These are phyloP conservation scores for Onychostoma macrolepis DNA, from an alignment of 2,113 vertebrate genomes.

Conservation along the genomic window DNA sequence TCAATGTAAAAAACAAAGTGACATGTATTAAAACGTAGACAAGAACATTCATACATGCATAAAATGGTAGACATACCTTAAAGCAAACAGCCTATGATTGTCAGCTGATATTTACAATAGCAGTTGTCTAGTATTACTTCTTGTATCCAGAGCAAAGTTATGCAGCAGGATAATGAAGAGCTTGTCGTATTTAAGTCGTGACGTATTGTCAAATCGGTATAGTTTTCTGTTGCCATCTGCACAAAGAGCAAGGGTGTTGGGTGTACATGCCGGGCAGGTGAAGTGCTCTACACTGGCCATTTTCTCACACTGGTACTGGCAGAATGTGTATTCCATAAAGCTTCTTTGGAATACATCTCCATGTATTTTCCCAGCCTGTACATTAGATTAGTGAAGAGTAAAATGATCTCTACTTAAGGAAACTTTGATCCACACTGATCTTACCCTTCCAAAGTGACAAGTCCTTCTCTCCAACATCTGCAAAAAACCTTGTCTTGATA, in stretches of 20 bases:
- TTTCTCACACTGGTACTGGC: not conserved
- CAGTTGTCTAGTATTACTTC: not conserved
- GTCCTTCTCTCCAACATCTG: not conserved
- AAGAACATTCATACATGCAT: not conserved
- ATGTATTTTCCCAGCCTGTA: slow-evolving; percentile 3
- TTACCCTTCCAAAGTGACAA: not conserved
- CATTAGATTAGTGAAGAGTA: not conserved
- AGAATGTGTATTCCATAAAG: not conserved
- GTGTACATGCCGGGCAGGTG: not conserved
- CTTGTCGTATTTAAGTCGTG: too few relatives aligned
- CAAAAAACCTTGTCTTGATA: not conserved
- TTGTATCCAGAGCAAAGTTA: not conserved
- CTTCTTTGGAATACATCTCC: not conserved
- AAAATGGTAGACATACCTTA: not conserved
- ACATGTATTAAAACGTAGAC: not conserved
- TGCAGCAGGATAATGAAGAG: not conserved
- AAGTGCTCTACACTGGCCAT: not conserved
- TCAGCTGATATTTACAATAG: not conserved
- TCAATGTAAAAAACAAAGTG: not conserved
- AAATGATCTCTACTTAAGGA: not conserved
- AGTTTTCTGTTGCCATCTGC: not conserved
- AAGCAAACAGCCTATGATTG: not conserved
- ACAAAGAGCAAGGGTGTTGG: not conserved
- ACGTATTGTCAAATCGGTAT: too few relatives aligned
- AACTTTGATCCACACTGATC: not conserved